Percentiles rank a stretch among this genome's conserved stretches.
Conservation (phyloP, 2,888 invertebrate species). For the Tortricodes alternella region DNA sequence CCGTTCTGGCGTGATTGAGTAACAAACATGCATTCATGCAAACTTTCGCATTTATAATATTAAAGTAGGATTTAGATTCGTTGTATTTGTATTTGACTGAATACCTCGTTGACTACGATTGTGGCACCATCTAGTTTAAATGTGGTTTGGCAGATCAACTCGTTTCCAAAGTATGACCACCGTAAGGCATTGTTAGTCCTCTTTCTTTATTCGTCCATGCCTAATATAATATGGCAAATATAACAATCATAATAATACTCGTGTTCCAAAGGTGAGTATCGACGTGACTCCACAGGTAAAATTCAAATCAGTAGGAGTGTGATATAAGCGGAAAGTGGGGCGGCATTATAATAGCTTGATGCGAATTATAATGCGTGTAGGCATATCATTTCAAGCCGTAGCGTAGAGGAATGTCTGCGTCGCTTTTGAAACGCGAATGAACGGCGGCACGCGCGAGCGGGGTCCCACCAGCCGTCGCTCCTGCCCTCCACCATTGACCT, state of each 20-base stretch:
- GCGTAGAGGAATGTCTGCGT: constrained; percentile 32
- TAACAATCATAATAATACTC: background rate
- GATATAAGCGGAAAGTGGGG: constrained; percentile 28
- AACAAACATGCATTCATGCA: too few species aligned
- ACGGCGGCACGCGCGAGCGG: constrained; percentile 17
- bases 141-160: too few species aligned
- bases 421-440: constrained; percentile 35
- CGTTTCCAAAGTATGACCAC: too few species aligned
- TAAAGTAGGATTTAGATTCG: too few species aligned
- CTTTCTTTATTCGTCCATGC: too few species aligned
- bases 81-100: too few species aligned
- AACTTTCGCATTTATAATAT: too few species aligned
- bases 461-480: constrained; percentile 11
- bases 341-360: constrained; percentile 29
- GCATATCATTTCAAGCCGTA: constrained; percentile 37
- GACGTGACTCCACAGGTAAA: background rate
- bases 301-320: constrained; percentile 9
- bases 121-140: too few species aligned
- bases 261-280: background rate
- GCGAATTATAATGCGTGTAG: constrained; percentile 36
- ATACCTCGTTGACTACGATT: too few species aligned
- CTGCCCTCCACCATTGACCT: constrained; percentile 24
- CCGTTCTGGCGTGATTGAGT: too few species aligned
- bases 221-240: too few species aligned
- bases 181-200: too few species aligned